phyloP scores from a whole-genome alignment of 1,140 invertebrate species.

The Condylostylus longicornis region DNA sequence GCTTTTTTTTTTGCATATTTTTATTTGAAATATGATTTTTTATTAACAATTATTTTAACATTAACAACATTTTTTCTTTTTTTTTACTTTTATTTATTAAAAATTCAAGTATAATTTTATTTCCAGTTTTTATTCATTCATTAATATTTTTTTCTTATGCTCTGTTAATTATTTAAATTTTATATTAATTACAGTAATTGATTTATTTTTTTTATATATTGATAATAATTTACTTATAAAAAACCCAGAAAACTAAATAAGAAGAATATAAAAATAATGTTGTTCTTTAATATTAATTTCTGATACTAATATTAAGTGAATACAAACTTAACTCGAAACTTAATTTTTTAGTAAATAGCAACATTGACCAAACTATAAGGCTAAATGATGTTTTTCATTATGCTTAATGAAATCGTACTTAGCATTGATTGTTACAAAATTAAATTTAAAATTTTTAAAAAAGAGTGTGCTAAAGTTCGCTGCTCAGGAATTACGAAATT shows the following conservation, averaged over 20 bases:
- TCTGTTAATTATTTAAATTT: conserved; percentile 5
- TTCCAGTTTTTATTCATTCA: not conserved
- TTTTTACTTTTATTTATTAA: conserved; percentile 7
- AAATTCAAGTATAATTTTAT: conserved; percentile 2
- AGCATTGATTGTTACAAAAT: too few relatives aligned
- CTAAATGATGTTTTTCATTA: too few relatives aligned
- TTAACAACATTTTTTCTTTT: conserved; percentile 12
- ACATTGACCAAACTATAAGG: too few relatives aligned
- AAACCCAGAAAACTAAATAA: too few relatives aligned
- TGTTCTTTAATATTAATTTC: conserved; percentile 5
- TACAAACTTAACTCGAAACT: not conserved
- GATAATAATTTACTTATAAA: conserved; percentile 1
- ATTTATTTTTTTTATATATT: not conserved
- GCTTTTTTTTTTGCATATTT: conserved; percentile 10
- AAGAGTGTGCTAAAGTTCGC: too few relatives aligned
- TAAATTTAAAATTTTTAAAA: too few relatives aligned
- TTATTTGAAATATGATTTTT: conserved; percentile 11
- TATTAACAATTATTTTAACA: conserved; percentile 15
- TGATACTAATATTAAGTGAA: conserved; percentile 1
- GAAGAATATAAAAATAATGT: conserved; percentile 7
- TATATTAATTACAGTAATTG: not conserved
- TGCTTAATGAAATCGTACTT: too few relatives aligned
- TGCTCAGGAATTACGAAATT: too few relatives aligned
- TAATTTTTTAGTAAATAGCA: too few relatives aligned
- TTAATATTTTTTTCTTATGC: conserved; percentile 4